Base-by-base conservation (phyloP, 2,888 invertebrate species). In the Scrobipalpa atriplicella region DNA sequence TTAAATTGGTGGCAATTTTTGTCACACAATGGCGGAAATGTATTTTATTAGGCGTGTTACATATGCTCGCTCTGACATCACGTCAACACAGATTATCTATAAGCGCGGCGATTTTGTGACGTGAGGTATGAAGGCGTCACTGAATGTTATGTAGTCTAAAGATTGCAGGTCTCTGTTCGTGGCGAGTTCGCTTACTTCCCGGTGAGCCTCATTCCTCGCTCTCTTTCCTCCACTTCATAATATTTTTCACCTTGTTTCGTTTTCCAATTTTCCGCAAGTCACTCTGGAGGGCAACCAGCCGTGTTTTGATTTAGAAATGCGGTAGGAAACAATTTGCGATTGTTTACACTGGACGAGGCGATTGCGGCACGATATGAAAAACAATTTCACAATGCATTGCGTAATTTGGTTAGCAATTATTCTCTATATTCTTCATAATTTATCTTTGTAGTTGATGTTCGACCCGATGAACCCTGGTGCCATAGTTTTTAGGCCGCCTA, bases 251-350 rank as follows among this genome's bases (percentile, higher is more conserved):
- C 92, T 92, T 92, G 91, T 90, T 91, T 92, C 90, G 86, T 82
- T 92, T 92, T 92, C 92, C 92, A 92, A 92, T 92, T 92, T 92
- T 87, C 92, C 92, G 91, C 92, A 92, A 91, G 89, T 92, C 92
- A 91, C 91, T 92, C 92, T 90, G 88, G 80, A 75, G 92, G 90
- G 91, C 88, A 92, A 90, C 92, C 88, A 86, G 80, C 87, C 90
- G 89, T 89, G 89, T 82, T 86, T 85, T 88, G 90, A 89, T 90
- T 90, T 86, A 89, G 88, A 86, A 91, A 89, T 87, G 86, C 84
- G 82, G 75, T 76, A 77, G 65, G 66, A 60, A 52, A 62, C 60
- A 52, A 39, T 38, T 9, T 16, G 58, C 10, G 19, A 16, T 47
- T 2, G 29, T 3, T n/a, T 39, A 10, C 3, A 71, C 78, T 81